Conservation (phyloP, 2,113 vertebrate genomes). For the Tachycineta bicolor region DNA sequence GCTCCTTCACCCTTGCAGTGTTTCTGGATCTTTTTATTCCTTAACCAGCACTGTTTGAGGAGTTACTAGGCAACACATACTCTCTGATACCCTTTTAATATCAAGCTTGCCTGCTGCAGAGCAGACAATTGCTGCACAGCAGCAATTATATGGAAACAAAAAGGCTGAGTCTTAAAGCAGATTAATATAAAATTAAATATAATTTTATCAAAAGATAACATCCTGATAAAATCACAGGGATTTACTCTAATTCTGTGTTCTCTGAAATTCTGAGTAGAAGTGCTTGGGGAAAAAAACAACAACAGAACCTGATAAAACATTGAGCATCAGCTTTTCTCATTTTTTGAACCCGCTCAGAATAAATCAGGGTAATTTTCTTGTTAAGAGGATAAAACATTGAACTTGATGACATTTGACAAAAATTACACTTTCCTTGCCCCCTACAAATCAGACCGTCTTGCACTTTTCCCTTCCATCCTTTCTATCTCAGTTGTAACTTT, state of each 20-base stretch:
- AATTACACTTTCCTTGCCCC: background rate
- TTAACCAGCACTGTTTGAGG: background rate
- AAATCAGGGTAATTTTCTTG: background rate
- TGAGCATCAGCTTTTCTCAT: background rate
- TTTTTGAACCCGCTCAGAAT: background rate
- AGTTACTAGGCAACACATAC: background rate
- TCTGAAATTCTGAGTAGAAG: background rate
- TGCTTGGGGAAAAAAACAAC: background rate
- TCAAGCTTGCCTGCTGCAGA: background rate
- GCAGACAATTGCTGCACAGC: background rate
- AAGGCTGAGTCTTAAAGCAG: conserved; percentile 23
- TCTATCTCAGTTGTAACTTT: fast-evolving
- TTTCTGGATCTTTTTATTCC: background rate
- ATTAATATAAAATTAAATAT: background rate
- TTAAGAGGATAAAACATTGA: background rate
- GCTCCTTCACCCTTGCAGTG: background rate
- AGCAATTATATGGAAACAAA: conserved; percentile 46
- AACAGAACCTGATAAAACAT: background rate
- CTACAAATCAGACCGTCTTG: background rate
- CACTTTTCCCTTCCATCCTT: background rate
- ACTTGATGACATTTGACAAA: background rate
- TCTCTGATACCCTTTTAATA: conserved; percentile 18
- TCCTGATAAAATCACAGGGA: background rate
- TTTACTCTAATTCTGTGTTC: background rate
- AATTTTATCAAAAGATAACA: background rate